A percentile compares a stretch with the other conserved stretches of the same genome.
phyloP scores from a whole-genome alignment of 2,888 invertebrate genomes.

The Gastracanthus pulcherrimus region DNA sequence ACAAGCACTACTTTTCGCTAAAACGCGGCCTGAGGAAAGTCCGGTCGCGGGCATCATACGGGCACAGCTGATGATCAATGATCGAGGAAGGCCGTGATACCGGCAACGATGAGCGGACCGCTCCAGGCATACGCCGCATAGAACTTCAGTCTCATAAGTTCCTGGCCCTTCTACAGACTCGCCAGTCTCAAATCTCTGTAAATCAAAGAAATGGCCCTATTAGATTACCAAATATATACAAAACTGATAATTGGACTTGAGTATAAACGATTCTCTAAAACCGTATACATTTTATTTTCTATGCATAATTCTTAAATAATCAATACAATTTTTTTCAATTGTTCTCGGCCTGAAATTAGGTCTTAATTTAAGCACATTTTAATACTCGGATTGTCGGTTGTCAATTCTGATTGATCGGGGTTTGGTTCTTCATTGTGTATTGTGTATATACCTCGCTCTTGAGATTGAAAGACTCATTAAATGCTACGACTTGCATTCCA shows the following conservation, averaged over 20 bases:
- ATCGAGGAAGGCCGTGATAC: constrained; percentile 86
- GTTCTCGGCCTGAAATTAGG: neutral
- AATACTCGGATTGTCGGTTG: constrained; percentile 32
- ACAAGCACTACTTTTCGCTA: constrained; percentile 90
- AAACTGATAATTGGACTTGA: too few species aligned
- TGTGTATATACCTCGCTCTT: too few species aligned
- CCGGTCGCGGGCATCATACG: constrained; percentile 79
- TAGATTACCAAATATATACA: too few species aligned
- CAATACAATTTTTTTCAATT: too few species aligned
- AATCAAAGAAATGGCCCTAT: constrained; percentile 62
- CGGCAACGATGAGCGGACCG: constrained; percentile 87
- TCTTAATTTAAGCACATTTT: constrained; percentile 43
- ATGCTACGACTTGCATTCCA: too few species aligned
- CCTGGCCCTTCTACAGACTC: constrained; percentile 91
- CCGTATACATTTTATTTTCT: too few species aligned
- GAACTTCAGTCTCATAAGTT: constrained; percentile 87
- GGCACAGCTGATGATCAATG: too few species aligned
- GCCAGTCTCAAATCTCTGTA: constrained; percentile 90
- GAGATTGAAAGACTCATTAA: constrained; percentile 29
- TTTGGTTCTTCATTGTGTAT: constrained; percentile 9
- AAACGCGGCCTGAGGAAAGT: constrained; percentile 87
- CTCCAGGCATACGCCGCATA: constrained; percentile 94
- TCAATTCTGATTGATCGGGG: constrained; percentile 48
- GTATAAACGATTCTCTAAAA: too few species aligned
- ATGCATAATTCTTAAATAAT: too few species aligned